Conservation (phyloP, 2,888 invertebrate species). For the Mesochorus sp. region DNA sequence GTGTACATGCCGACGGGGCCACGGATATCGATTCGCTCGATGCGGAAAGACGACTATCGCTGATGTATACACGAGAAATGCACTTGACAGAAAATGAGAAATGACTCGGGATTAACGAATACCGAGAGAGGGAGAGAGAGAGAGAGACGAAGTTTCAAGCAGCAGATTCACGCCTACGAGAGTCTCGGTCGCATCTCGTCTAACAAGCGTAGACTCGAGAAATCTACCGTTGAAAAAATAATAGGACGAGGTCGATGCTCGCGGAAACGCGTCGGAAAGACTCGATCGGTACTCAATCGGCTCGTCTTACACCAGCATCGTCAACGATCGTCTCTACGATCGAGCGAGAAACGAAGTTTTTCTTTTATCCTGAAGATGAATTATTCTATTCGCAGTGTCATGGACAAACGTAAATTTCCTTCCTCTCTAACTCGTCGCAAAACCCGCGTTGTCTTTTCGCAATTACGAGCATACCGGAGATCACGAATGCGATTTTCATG, state of each 20-base stretch:
- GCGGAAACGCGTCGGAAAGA: conserved; percentile 8
- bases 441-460: conserved; percentile 10
- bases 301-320: conserved; percentile 44
- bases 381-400: too few species aligned
- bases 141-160: background rate
- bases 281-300: conserved; percentile 59
- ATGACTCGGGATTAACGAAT: background rate
- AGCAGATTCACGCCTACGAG: too few species aligned
- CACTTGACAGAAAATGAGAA: conserved; percentile 28
- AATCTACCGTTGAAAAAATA: conserved; percentile 63
- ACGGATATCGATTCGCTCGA: conserved; percentile 58
- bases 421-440: background rate
- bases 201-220: conserved; percentile 7
- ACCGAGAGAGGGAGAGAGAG: conserved; percentile 19
- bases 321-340: background rate
- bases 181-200: too few species aligned
- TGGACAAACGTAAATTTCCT: background rate
- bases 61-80: conserved; percentile 27
- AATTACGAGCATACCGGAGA: conserved; percentile 24
- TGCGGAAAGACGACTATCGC: conserved; percentile 39
- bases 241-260: conserved; percentile 63
- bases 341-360: too few species aligned
- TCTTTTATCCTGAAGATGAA: too few species aligned
- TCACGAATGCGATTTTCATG: conserved; percentile 34
- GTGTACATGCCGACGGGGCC: conserved; percentile 25